Evolutionary conservation across 1,140 invertebrate genomes (phyloP), one percentile per base, ranked within the genome.

Genomic region (Chymomyza costata): DNA sequence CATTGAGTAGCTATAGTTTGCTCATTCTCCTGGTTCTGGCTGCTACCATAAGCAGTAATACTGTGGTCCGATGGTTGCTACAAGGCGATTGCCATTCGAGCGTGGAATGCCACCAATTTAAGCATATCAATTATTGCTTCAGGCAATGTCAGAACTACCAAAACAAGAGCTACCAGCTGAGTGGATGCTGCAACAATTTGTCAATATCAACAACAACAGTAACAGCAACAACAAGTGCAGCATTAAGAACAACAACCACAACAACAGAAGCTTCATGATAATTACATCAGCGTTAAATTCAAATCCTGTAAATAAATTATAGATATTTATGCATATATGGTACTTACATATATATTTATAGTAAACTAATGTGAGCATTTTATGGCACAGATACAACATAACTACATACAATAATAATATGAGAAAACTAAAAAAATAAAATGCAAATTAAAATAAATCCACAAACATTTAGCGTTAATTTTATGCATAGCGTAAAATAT

Each of bases 71-170:
- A 73, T 63, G 59, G 59, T 34, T 63, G 34, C 30, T 78, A 38
- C 40, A 18, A 19, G 8, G 2, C 16, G 39, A 16, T 41, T 18
- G 25, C 32, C n/a, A n/a, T n/a, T n/a, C n/a, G n/a, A n/a, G n/a
- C n/a, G n/a, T 25, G n/a, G 6, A 54, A 34, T 16, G 19, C 47
- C 41, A 6, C 44, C 34, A 54, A 63, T 40, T 55, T 57, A 65
- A 47, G 73, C 73, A 78, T 78, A 78, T 78, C 73, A 78, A 73
- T 65, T 78, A 78, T 67, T 51, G 59, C 47, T 39, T 48, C 45
- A 50, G 54, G 53, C 48, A 34, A 56, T n/a, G n/a, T n/a, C n/a
- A n/a, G n/a, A n/a, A n/a, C n/a, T n/a, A n/a, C n/a, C n/a, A n/a
- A n/a, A n/a, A n/a, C n/a, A n/a, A n/a, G n/a, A n/a, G n/a, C n/a